Conservation (phyloP, 2,888 invertebrate genomes). For the Catocala nupta region DNA sequence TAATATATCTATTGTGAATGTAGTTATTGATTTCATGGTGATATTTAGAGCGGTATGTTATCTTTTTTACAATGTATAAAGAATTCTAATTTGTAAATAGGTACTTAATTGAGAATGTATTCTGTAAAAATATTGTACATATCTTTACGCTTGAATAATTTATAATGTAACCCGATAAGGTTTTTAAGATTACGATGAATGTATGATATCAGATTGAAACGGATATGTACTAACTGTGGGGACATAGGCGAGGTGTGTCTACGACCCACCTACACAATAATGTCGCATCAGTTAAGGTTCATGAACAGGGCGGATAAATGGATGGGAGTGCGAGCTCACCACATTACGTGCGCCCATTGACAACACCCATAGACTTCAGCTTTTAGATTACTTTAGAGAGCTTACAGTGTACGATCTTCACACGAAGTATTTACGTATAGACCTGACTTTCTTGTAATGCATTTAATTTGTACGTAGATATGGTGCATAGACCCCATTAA, state of each 20-base stretch:
- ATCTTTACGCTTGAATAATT: conserved; percentile 87
- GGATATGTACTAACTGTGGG: conserved; percentile 22
- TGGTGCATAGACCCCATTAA: conserved; percentile 72
- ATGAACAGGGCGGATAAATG: conserved; percentile 36
- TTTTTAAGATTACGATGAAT: conserved; percentile 67
- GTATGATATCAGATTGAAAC: conserved; percentile 62
- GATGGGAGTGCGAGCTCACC: conserved; percentile 39
- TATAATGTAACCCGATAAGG: conserved; percentile 80
- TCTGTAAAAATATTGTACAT: conserved; percentile 87
- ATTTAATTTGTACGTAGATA: conserved; percentile 82
- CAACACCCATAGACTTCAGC: conserved; percentile 71
- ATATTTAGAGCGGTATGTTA: conserved; percentile 85
- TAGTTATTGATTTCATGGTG: conserved; percentile 87
- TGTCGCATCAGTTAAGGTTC: conserved; percentile 25
- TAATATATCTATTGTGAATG: conserved; percentile 82
- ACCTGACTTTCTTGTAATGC: conserved; percentile 75
- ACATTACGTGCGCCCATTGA: conserved; percentile 53
- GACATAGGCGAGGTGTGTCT: conserved; percentile 14
- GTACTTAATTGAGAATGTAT: conserved; percentile 83
- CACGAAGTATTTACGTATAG: conserved; percentile 75
- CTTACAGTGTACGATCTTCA: conserved; percentile 67
- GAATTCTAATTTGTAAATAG: conserved; percentile 87
- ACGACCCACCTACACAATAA: conserved; percentile 10
- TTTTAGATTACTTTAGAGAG: conserved; percentile 78
- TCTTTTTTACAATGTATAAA: conserved; percentile 86